A percentile compares a stretch with the other conserved stretches of the same genome.
Conservation (phyloP, 2,888 invertebrate genomes). For the Lamproptera curius region DNA sequence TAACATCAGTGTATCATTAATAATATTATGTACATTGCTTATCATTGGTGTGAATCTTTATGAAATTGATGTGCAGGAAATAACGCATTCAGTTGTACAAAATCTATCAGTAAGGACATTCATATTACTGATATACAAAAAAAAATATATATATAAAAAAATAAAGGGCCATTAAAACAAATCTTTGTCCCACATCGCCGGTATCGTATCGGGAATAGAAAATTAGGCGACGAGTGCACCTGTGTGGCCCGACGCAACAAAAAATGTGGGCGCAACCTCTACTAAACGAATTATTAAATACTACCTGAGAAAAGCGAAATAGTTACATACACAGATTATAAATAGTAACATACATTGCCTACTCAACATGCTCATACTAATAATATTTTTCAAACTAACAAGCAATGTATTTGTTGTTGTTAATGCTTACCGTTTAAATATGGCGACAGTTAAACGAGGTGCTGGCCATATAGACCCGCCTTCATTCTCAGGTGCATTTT, state of each 20-base stretch:
- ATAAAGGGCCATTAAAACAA: conserved; percentile 56
- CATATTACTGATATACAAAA: too few species aligned
- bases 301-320: too few species aligned
- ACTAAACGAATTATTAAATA: conserved; percentile 76
- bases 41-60: too few species aligned
- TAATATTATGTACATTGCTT: too few species aligned
- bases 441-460: conserved; percentile 52
- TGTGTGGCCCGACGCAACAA: conserved; percentile 68
- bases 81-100: too few species aligned
- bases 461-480: conserved; percentile 74
- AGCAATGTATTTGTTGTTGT: conserved; percentile 33
- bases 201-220: conserved; percentile 66
- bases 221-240: conserved; percentile 70
- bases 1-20: too few species aligned
- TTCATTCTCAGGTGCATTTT: conserved; percentile 78
- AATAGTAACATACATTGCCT: background rate
- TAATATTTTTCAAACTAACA: background rate
- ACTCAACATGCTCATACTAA: background rate
- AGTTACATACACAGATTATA: too few species aligned
- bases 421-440: conserved; percentile 21
- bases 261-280: conserved; percentile 71
- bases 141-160: conserved; percentile 34
- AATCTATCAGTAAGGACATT: too few species aligned
- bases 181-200: conserved; percentile 43
- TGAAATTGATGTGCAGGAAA: too few species aligned